These are phyloP conservation scores for Thecocarcelia acutangulata DNA, from an alignment of 2,888 invertebrate species.

Conservation along the genomic window DNA sequence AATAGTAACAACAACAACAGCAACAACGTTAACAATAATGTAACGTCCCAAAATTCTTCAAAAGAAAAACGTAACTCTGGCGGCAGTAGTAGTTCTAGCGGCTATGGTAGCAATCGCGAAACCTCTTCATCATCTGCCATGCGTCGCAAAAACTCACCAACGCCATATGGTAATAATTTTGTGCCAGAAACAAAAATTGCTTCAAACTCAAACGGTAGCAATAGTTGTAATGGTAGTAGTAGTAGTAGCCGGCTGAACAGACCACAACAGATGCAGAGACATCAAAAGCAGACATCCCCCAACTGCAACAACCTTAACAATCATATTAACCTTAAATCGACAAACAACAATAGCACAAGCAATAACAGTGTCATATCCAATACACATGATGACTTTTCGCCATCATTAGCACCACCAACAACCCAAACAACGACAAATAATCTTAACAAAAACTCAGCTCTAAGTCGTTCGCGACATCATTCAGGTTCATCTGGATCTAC, in stretches of 20 bases:
- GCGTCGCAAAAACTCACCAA: conserved; percentile 71
- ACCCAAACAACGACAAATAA: conserved; percentile 66
- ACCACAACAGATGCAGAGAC: conserved; percentile 66
- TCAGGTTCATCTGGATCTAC: conserved; percentile 69
- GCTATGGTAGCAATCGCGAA: conserved; percentile 69
- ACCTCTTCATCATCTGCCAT: conserved; percentile 64
- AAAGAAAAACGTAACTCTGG: conserved; percentile 75
- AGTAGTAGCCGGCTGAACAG: conserved; percentile 59
- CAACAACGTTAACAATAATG: conserved; percentile 25
- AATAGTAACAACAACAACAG: conserved; percentile 35
- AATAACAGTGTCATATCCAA: conserved; percentile 68
- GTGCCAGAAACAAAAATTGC: conserved; percentile 69
- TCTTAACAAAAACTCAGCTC: conserved; percentile 39
- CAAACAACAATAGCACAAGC: conserved; percentile 69
- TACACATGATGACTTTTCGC: conserved; percentile 67
- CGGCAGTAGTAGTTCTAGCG: conserved; percentile 71
- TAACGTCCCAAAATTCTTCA: conserved; percentile 43
- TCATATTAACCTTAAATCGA: conserved; percentile 72
- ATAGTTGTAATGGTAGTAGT: conserved; percentile 47
- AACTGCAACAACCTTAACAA: conserved; percentile 44
- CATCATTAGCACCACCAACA: conserved; percentile 50
- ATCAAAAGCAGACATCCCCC: conserved; percentile 59
- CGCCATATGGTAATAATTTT: conserved; percentile 70
- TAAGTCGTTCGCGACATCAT: conserved; percentile 70
- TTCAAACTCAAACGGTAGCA: conserved; percentile 62